Base-by-base conservation (phyloP, 2,113 vertebrate genomes). In the Phocoena phocoena region DNA sequence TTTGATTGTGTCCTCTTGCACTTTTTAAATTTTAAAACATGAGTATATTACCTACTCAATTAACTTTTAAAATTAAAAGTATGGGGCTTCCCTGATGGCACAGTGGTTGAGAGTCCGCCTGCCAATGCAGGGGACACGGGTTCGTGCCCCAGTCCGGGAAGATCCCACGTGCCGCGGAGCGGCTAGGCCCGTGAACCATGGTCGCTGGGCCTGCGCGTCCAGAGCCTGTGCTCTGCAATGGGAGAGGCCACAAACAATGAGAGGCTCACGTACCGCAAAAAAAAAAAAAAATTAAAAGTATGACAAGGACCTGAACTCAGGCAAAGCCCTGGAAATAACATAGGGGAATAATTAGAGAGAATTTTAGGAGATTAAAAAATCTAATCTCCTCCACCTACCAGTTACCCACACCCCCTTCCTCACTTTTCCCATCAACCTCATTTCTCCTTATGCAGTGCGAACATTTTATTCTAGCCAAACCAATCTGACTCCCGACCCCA, bases 31-130 rank as follows among this genome's bases (percentile, higher is more conserved):
- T 82, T 62, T 82, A 31, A 92, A 62, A 47, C 5, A n/a, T 6
- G 2, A 31, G 82, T 73, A 3, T 8, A 83, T 68, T 68, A 85
- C 26, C 8, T 85, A 95, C 8, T 74, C 18, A 79, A 86, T 31
- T 58, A 96, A 36, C 81, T 91, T 90, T 76, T 83, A 67, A 76
- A 89, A 89, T 58, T 25, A 81, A 77, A 95, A 71, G 17, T 14
- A 70, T 63, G 38, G 47, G 47, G 12, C 47, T 50, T 50, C 47
- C 47, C 47, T 50, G 47, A 3, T 50, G 13, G 47, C 47, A 13
- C 47, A 50, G 12, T 50, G 47, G 47, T 50, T 50, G 47, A 13
- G 47, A 50, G 47, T 50, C 47, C 47, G 12, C 12, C 47, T 50
- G 47, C 47, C 47, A 3, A 50, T 50, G 47, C 12, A 50, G 47